phyloP scores from a whole-genome alignment of 2,797 vertebrate species.

The Cephalopachus bancanus region DNA sequence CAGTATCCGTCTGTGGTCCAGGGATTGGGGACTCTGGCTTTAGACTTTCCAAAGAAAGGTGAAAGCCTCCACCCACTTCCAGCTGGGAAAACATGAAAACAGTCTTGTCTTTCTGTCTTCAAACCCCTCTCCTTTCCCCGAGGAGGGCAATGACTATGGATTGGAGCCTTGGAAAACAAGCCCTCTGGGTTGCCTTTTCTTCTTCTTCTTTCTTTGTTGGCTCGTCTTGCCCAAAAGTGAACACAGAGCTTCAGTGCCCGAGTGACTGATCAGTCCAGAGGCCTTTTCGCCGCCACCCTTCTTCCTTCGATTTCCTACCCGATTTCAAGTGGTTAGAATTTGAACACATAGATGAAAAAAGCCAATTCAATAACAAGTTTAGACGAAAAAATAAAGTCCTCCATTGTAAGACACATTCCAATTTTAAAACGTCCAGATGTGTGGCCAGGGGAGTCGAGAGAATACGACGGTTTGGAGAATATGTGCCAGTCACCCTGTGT shows the following conservation, averaged over 20 bases:
- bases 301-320: not conserved
- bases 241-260: not conserved
- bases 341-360: not conserved
- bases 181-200: not conserved
- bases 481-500: not conserved
- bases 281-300: not conserved
- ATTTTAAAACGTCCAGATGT: not conserved
- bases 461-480: not conserved
- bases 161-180: not conserved
- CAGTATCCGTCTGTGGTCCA: too few species aligned
- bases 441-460: not conserved
- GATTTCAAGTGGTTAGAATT: conserved; percentile 26
- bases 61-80: not conserved
- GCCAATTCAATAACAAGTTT: not conserved
- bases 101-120: not conserved
- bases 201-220: not conserved
- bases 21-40: not conserved
- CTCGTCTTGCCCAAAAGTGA: not conserved
- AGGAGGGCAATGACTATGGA: not conserved
- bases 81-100: not conserved
- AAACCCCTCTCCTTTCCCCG: not conserved
- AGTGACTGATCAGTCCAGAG: not conserved
- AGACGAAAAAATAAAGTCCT: not conserved
- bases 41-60: not conserved
- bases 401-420: not conserved